Conservation (phyloP, 2,888 invertebrate genomes). For the Napeogenes sylphis region DNA sequence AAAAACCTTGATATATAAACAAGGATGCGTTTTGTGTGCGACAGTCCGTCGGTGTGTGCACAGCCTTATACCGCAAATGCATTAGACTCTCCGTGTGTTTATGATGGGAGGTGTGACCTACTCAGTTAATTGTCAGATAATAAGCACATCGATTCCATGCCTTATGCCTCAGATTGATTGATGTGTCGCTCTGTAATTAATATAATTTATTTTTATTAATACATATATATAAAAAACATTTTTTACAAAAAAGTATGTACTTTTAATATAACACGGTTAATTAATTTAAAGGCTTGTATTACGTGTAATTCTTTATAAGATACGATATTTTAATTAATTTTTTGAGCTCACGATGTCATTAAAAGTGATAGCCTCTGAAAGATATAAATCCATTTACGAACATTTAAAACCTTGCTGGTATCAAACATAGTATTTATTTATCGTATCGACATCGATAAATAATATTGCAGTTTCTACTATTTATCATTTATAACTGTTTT, state of each 20-base stretch:
- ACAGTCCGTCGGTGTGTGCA: neutral
- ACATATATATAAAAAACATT: neutral
- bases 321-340: constrained; percentile 29
- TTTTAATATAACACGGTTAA: neutral
- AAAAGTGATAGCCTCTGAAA: constrained; percentile 51
- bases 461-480: no score
- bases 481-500: no score
- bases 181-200: neutral
- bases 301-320: neutral
- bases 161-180: constrained; percentile 40
- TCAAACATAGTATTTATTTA: constrained; percentile 4
- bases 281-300: neutral
- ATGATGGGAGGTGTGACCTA: constrained; percentile 44
- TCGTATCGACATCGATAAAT: constrained; percentile 11
- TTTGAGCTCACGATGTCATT: constrained; percentile 47
- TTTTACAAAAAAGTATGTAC: neutral
- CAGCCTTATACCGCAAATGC: constrained; percentile 11
- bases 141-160: constrained; percentile 57
- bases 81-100: constrained; percentile 5
- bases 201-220: neutral
- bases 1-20: no score
- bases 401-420: constrained; percentile 4
- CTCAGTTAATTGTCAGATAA: constrained; percentile 59
- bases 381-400: constrained; percentile 29
- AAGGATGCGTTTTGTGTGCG: no score